Conservation (phyloP, 2,888 invertebrate genomes). For the Chrysodeixis includens region DNA sequence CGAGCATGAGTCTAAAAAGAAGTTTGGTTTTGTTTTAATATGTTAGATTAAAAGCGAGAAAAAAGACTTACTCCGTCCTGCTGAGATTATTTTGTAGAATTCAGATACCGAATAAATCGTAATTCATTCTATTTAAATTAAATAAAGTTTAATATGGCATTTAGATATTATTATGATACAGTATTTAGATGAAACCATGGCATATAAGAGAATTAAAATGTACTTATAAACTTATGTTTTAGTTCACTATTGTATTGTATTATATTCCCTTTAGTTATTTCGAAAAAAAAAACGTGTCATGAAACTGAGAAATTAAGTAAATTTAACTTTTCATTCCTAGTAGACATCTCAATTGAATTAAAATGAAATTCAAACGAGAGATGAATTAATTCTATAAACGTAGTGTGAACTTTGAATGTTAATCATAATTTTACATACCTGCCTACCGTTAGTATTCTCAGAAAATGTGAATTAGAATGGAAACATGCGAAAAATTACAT, state of each 20-base stretch:
- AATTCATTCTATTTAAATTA: too few relatives aligned
- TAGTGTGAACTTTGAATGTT: constrained; percentile 20
- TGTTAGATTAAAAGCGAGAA: too few relatives aligned
- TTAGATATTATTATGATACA: too few relatives aligned
- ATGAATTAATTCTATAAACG: constrained; percentile 3
- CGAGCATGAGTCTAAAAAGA: not conserved
- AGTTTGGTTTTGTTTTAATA: not conserved
- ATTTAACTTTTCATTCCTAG: not conserved
- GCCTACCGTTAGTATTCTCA: constrained; percentile 24
- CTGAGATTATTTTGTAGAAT: too few relatives aligned
- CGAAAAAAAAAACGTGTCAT: not conserved
- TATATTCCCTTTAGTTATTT: too few relatives aligned
- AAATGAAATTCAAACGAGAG: not conserved
- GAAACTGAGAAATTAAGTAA: not conserved
- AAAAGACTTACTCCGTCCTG: too few relatives aligned
- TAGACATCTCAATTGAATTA: not conserved
- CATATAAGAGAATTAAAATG: too few relatives aligned
- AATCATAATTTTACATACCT: constrained; percentile 37
- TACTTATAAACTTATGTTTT: too few relatives aligned
- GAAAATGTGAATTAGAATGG: constrained; percentile 47
- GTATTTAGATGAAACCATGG: too few relatives aligned
- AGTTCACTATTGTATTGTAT: too few relatives aligned
- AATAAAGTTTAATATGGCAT: too few relatives aligned
- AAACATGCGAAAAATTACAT: constrained; percentile 39
- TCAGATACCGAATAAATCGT: too few relatives aligned